Base-by-base conservation (phyloP, 2,888 invertebrate species). In the Ochropleura plecta region DNA sequence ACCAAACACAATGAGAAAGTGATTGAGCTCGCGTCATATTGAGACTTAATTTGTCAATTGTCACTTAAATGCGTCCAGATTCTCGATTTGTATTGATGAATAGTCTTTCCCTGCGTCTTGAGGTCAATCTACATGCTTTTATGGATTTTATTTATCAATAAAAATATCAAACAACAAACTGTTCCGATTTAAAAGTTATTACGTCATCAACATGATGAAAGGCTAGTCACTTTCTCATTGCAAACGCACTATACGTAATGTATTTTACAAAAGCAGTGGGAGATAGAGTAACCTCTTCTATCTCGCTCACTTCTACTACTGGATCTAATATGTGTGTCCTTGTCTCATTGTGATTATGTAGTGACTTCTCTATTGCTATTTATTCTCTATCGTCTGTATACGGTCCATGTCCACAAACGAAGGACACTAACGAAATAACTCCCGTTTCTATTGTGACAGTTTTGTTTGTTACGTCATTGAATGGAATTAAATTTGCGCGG, bases 401-500 rank as follows among this genome's bases (percentile, higher is more conserved):
- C 7, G 7, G 42, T 62, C 44, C 62, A 62, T 44, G 12, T 70
- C 55, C 51, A 75, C 65, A 76, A 73, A 72, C 55, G 62, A 49
- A 70, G 57, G 49, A 69, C 30, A 72, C 44, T 53, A 69, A 63
- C 76, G 68, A 68, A 83, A 86, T 81, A 75, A 70, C 65, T 60
- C 68, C 40, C 40, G 67, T 72, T 79, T 71, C 73, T 71, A 73
- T 65, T 66, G 67, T 79, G 72, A 73, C 76, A 70, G 66, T 81
- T 83, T 76, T 74, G 70, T 82, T 73, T 73, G 81, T 79, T 65
- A 84, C 82, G 84, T 79, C 83, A 88, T 84, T 73, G 65, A 70
- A 68, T 53, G 75, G 71, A 84, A 89, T 88, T 84, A 84, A 84
- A 83, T 89, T 88, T 84, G 71, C 77, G 70, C 74, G 67, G 14